A percentile compares a stretch with the other conserved stretches of the same genome.
Evolutionary conservation across 2,888 invertebrate species (phyloP).

Genomic region (Eupithecia inturbata): DNA sequence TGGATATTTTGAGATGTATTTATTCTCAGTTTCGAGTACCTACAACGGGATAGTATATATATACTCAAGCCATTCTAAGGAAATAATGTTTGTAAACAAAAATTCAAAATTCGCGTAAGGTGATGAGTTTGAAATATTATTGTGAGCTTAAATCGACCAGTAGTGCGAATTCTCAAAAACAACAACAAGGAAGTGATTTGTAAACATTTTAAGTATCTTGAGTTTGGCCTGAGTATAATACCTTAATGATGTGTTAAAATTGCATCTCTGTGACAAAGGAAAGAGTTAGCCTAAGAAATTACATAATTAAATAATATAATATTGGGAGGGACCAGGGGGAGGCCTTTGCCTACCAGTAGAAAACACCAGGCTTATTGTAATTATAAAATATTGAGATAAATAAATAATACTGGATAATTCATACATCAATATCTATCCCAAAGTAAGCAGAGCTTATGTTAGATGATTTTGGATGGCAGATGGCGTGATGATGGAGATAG

Average conservation of each 20-base stretch:
- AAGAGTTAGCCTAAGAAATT: background rate
- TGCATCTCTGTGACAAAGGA: background rate
- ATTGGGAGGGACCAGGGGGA: too few relatives aligned
- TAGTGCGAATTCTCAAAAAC: background rate
- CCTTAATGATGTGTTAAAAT: background rate
- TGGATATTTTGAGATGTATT: background rate
- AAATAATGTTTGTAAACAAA: background rate
- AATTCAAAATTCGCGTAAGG: background rate
- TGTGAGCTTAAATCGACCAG: background rate
- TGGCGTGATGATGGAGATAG: background rate
- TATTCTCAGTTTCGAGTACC: background rate
- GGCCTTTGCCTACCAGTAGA: too few relatives aligned
- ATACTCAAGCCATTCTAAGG: background rate
- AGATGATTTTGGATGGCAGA: background rate
- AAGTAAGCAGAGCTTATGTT: background rate
- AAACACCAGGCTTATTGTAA: too few relatives aligned
- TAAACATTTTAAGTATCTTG: background rate
- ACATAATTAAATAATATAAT: background rate
- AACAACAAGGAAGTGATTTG: too few relatives aligned
- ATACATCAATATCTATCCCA: background rate
- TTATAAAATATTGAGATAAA: background rate
- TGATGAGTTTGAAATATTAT: background rate
- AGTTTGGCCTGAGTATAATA: background rate
- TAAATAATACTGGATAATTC: background rate
- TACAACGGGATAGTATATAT: background rate